These are phyloP conservation scores for Glossophaga mutica DNA, from an alignment of 2,797 vertebrate species.

Conservation along the genomic window DNA sequence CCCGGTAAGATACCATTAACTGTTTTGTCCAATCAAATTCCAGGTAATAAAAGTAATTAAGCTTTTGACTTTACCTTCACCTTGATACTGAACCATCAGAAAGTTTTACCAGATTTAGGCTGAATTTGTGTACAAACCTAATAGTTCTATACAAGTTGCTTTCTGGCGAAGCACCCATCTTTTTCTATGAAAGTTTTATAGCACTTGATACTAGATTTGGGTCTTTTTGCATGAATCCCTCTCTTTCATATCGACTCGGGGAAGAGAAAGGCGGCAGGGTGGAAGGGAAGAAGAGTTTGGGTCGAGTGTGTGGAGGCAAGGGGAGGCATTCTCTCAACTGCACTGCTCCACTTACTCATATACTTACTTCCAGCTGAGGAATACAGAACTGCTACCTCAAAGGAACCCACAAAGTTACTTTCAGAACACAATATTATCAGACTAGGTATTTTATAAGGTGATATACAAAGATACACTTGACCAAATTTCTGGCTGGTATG, in stretches of 20 bases:
- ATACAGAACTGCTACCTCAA: not conserved
- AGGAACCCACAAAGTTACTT: not conserved
- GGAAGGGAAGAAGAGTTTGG: not conserved
- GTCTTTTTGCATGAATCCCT: not conserved
- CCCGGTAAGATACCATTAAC: not conserved
- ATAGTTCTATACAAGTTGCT: not conserved
- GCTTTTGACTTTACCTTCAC: not conserved
- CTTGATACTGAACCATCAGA: not conserved
- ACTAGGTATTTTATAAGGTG: not conserved
- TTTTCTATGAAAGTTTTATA: not conserved
- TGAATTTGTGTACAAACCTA: not conserved
- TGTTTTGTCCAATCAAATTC: not conserved
- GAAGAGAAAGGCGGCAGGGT: not conserved
- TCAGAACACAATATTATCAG: not conserved
- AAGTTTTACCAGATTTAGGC: constrained; percentile 12
- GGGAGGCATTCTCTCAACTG: not conserved
- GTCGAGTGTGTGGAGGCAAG: not conserved
- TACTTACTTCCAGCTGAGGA: not conserved
- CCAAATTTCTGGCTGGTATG: not conserved
- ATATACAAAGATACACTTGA: not conserved
- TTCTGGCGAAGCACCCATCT: not conserved
- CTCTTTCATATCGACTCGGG: not conserved
- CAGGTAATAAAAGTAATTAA: not conserved
- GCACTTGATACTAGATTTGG: not conserved
- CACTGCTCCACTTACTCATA: not conserved